Base-by-base conservation (phyloP, 2,113 vertebrate genomes). In the Hucho hucho region DNA sequence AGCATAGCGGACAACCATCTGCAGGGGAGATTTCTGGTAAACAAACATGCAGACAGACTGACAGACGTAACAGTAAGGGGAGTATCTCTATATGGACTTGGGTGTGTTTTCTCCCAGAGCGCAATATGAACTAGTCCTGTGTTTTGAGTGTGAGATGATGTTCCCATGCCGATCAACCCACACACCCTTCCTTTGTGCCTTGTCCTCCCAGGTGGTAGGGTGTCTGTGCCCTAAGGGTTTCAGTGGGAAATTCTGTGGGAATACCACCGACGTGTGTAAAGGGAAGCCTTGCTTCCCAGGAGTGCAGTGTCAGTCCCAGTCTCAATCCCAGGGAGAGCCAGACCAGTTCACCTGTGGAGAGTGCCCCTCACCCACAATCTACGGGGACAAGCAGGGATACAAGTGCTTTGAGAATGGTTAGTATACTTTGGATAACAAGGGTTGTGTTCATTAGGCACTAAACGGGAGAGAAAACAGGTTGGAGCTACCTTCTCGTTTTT, bases 401-500 rank as follows among this genome's bases (percentile, higher is more conserved):
- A 95, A 95, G 83, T 95, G 94, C 78, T 95, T 95, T 78, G 81
- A 93, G 37, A 90, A 91, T 13, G 92, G 94, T 94, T 49, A 75
- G 90, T 81, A 13, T 13, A 11, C 25, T 46, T 46, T 43, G 29
- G 58, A 24, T 22, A 61, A 61, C 58, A 59, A 59, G 5, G 16
- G 49, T 53, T 49, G 49, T 53, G 49, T 53, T 53, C 16, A 18
- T 53, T 18, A 53, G 49, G 49, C 16, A 53, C 16, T 53, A 16
- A 53, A 18, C 3, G 4, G 49, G 49, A 18, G 16, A 16, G 49
- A 4, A 18, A 53, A 53, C 16, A 16, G 37, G 9, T 6, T 18
- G 16, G 49, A 16, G 3, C 49, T 53, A 53, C 4, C 16, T 53
- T 14, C 13, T 14, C 14, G 3, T 2, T 37, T 37, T 49, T 49